phyloP scores from a whole-genome alignment of 2,113 vertebrate genomes.

The Tupaia chinensis region DNA sequence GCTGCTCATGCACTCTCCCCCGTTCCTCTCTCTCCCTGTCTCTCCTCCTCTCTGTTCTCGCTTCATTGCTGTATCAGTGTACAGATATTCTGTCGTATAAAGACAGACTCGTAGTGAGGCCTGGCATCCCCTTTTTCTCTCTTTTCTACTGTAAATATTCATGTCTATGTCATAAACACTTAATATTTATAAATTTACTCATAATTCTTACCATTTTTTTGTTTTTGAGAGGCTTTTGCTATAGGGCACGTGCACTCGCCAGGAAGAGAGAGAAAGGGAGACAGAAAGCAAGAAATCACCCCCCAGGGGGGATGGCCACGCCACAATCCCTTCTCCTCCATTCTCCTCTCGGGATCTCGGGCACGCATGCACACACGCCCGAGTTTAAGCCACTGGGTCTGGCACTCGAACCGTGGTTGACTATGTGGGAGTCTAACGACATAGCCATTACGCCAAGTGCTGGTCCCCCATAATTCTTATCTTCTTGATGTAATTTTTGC shows the following conservation, averaged over 20 bases:
- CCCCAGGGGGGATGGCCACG: too few relatives aligned
- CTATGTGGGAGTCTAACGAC: too few relatives aligned
- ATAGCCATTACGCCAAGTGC: too few relatives aligned
- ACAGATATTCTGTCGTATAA: not conserved
- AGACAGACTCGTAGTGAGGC: not conserved
- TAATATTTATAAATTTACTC: not conserved
- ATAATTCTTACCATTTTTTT: not conserved
- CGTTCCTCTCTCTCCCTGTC: not conserved
- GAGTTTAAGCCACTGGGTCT: too few relatives aligned
- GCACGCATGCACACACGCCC: too few relatives aligned
- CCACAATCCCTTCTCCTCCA: too few relatives aligned
- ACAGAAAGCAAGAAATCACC: too few relatives aligned
- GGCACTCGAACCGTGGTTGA: too few relatives aligned
- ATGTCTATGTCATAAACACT: not conserved
- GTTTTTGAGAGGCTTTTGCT: too few relatives aligned
- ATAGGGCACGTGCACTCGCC: too few relatives aligned
- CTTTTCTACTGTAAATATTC: not conserved
- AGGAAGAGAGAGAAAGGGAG: too few relatives aligned
- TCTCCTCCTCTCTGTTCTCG: not conserved
- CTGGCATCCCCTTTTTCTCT: not conserved
- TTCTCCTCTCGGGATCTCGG: too few relatives aligned
- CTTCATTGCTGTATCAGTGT: not conserved
- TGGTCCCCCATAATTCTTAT: not conserved
- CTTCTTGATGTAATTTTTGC: not conserved
- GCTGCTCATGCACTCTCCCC: not conserved